Evolutionary conservation across 2,113 vertebrate species (phyloP).

Genomic region (Rhadina sibilatrix): DNA sequence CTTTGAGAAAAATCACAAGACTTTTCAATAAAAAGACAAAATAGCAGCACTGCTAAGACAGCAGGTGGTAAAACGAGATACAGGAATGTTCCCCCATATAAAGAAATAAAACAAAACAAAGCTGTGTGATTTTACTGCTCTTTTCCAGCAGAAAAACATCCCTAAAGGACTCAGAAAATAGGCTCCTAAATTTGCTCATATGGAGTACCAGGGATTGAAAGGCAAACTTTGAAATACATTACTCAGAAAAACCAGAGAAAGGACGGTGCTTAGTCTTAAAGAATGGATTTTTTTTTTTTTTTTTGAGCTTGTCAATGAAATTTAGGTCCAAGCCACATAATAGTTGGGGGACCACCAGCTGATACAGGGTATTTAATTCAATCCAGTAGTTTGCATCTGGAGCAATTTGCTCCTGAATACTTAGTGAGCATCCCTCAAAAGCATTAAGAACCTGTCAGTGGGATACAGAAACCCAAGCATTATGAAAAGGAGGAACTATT

Average conservation of each 20-base stretch:
- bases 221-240: conserved; percentile 11
- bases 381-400: neutral
- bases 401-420: neutral
- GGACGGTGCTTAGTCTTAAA: neutral
- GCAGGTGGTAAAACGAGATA: conserved; percentile 61
- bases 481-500: neutral
- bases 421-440: neutral
- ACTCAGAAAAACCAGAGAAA: neutral
- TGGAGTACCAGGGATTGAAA: conserved; percentile 2
- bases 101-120: conserved; percentile 52
- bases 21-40: conserved; percentile 63
- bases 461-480: neutral
- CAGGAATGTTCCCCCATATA: conserved; percentile 52
- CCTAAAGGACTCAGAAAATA: conserved; percentile 33
- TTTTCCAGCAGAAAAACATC: conserved; percentile 29
- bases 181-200: conserved; percentile 16
- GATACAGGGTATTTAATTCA: neutral
- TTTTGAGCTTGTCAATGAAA: neutral
- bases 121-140: conserved; percentile 38
- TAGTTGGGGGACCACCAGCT: neutral
- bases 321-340: neutral
- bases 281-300: neutral
- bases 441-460: neutral
- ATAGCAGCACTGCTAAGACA: conserved; percentile 53
- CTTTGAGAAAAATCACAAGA: conserved; percentile 44